Conservation (phyloP, 2,113 vertebrate genomes). For the Zosterops borbonicus region DNA sequence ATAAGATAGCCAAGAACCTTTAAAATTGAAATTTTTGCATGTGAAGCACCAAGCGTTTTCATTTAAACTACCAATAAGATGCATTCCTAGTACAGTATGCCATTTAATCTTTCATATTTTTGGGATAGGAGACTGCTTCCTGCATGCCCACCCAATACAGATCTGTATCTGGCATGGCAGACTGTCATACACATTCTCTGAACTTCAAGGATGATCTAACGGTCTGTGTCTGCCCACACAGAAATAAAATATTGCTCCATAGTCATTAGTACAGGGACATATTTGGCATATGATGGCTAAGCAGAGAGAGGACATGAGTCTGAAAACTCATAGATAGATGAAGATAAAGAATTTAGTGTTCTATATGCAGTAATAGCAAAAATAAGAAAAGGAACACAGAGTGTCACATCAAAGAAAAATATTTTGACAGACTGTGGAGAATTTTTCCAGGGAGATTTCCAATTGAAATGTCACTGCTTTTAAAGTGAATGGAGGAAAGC, state of each 20-base stretch:
- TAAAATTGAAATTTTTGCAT: background rate
- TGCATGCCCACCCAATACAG: background rate
- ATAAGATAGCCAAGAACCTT: background rate
- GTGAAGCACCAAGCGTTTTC: background rate
- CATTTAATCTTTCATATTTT: background rate
- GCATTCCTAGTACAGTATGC: background rate
- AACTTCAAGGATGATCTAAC: background rate
- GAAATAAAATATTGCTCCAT: background rate
- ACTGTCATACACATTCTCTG: background rate
- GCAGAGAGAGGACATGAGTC: background rate
- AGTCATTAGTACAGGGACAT: background rate
- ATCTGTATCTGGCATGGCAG: background rate
- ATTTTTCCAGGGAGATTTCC: constrained; percentile 5
- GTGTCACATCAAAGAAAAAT: constrained; percentile 26
- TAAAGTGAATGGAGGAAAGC: background rate
- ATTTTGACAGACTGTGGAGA: constrained; percentile 13
- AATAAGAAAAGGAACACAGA: constrained; percentile 3
- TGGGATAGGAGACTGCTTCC: background rate
- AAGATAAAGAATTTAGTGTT: background rate
- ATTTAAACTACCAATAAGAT: background rate
- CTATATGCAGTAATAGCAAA: background rate
- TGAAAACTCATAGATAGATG: background rate
- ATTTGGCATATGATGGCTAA: background rate
- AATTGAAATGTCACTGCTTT: background rate
- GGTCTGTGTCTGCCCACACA: background rate